These are phyloP conservation scores for Macroramphosus scolopax DNA, from an alignment of 2,797 vertebrate species.

Conservation along the genomic window DNA sequence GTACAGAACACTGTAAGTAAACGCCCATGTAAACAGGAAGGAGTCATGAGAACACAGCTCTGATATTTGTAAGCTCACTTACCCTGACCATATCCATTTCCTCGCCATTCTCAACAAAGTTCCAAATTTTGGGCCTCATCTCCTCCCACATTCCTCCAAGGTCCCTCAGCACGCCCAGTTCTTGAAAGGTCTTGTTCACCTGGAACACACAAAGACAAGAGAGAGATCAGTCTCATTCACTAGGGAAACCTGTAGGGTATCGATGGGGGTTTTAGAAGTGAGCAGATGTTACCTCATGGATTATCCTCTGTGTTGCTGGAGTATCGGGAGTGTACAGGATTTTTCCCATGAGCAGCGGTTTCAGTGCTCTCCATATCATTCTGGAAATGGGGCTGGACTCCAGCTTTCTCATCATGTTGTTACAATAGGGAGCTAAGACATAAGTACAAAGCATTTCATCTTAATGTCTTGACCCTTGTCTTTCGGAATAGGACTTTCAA, in stretches of 20 bases:
- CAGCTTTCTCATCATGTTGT: slow-evolving; percentile 89
- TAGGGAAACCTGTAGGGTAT: neutral
- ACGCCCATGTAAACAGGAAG: slow-evolving; percentile 36
- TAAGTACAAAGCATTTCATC: slow-evolving; percentile 7
- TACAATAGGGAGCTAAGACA: slow-evolving; percentile 90
- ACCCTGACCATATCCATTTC: slow-evolving; percentile 94
- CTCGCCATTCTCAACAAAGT: slow-evolving; percentile 90
- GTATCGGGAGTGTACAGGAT: slow-evolving; percentile 96
- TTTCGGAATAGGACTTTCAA: too few relatives aligned
- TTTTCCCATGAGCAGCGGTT: slow-evolving; percentile 94
- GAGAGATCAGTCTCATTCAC: slow-evolving; percentile 3
- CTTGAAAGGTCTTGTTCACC: slow-evolving; percentile 98
- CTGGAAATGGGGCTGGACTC: slow-evolving; percentile 94
- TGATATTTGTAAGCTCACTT: too few relatives aligned
- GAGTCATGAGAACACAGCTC: too few relatives aligned
- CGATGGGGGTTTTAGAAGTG: neutral
- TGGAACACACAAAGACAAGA: slow-evolving; percentile 47
- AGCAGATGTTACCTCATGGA: slow-evolving; percentile 84
- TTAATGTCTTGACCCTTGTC: neutral
- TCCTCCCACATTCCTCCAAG: slow-evolving; percentile 96
- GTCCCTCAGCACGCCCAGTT: slow-evolving; percentile 89
- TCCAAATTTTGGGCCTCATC: slow-evolving; percentile 88
- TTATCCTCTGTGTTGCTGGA: slow-evolving; percentile 87
- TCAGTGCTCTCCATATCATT: slow-evolving; percentile 97
- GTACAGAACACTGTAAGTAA: slow-evolving; percentile 22